Base-by-base conservation (phyloP, 2,888 invertebrate genomes). In the Noctua comes region DNA sequence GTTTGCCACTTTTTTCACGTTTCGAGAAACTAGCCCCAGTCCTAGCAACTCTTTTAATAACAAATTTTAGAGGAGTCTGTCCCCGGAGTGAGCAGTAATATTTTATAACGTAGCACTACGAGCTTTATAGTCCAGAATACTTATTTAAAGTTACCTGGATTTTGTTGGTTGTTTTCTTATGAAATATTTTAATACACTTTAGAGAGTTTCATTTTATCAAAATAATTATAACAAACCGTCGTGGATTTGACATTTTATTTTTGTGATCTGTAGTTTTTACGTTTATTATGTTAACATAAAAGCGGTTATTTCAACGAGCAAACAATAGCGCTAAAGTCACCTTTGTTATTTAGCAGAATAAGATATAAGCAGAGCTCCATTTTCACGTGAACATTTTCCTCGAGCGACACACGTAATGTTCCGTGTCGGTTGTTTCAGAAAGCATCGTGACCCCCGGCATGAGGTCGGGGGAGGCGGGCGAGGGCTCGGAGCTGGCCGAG, bases 381-480 rank as follows among this genome's bases (percentile, higher is more conserved):
- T n/a, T 46, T 21, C n/a, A 66, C 27, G 36, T 57, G 16, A 6
- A 64, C n/a, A 16, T 64, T 40, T 40, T 36, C 13, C 43, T 73
- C 10, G n/a, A 31, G 46, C 24, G 24, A 43, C 54, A 51, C 6
- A 48, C 3, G 57, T 59, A 70, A 69, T 54, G 21, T 27, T 62
- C 24, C 2, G 24, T 73, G 16, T 68, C 68, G 13, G 10, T 84
- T 85, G 86, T 84, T 83, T 2, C 89, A 96, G 96, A 90, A 92
- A 89, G 88, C 88, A 91, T 88, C 90, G 94, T 92, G 94, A 94
- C 96, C 97, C 97, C 97, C 96, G 97, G 97, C 96, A 97, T 97
- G 96, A 96, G 97, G 96, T 96, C 97, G 95, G 96, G 97, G 96
- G 96, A 96, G 95, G 96, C 93, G 94, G 96, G 95, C 93, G 97